These are phyloP conservation scores for Lysandra bellargus DNA, from an alignment of 2,888 invertebrate genomes.

Conservation along the genomic window DNA sequence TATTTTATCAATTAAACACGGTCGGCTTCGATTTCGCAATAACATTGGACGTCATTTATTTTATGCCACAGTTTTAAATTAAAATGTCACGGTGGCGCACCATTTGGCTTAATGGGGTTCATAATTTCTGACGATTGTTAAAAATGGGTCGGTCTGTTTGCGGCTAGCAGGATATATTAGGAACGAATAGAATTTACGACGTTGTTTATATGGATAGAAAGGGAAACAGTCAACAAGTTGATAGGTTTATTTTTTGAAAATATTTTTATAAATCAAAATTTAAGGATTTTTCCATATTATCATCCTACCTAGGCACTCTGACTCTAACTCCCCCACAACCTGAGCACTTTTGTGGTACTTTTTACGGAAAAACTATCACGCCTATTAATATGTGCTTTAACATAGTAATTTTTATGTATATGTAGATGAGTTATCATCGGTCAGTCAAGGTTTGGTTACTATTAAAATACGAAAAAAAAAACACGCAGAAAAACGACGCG, in stretches of 20 bases:
- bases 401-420: too few relatives aligned
- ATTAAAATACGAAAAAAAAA: too few relatives aligned
- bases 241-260: neutral
- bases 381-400: too few relatives aligned
- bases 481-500: too few relatives aligned
- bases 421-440: too few relatives aligned
- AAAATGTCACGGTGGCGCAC: slow-evolving; percentile 54
- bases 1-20: slow-evolving; percentile 75
- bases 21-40: slow-evolving; percentile 66
- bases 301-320: too few relatives aligned
- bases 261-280: too few relatives aligned
- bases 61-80: slow-evolving; percentile 56
- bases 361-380: too few relatives aligned
- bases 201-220: neutral
- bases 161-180: neutral
- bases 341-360: too few relatives aligned
- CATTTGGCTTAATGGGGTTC: slow-evolving; percentile 34
- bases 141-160: slow-evolving; percentile 1
- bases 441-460: too few relatives aligned
- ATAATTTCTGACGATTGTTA: slow-evolving; percentile 11
- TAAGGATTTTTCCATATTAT: too few relatives aligned
- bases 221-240: neutral
- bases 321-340: too few relatives aligned
- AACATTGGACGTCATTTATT: slow-evolving; percentile 61
- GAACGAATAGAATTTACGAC: neutral